These are phyloP conservation scores for Erpornis zantholeuca DNA, from an alignment of 2,113 vertebrate species.

Conservation along the genomic window DNA sequence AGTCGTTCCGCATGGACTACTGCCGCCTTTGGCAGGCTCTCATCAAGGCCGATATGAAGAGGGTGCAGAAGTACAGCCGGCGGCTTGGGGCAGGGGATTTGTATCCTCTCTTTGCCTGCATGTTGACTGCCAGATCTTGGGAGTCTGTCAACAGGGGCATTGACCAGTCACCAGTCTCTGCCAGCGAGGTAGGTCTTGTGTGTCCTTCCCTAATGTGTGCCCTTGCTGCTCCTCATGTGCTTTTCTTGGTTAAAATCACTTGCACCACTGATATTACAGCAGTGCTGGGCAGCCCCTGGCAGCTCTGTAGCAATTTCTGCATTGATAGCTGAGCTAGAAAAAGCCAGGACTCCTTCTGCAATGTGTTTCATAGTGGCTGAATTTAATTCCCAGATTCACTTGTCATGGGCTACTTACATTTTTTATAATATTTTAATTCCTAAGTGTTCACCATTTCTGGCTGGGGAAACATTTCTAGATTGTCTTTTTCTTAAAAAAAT, in stretches of 20 bases:
- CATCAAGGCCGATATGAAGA: conserved; percentile 85
- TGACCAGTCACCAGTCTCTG: conserved; percentile 78
- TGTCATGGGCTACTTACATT: neutral
- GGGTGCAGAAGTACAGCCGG: conserved; percentile 84
- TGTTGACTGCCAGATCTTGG: conserved; percentile 94
- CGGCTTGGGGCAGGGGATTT: conserved; percentile 88
- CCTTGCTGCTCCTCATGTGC: neutral
- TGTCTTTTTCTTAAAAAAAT: neutral
- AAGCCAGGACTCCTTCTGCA: neutral
- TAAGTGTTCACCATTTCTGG: neutral
- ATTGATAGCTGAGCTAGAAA: neutral
- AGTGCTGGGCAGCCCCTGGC: neutral
- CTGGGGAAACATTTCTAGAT: conserved; percentile 1
- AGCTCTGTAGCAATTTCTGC: neutral
- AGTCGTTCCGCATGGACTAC: conserved; percentile 90
- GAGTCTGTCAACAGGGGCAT: conserved; percentile 87
- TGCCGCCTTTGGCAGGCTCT: conserved; percentile 93
- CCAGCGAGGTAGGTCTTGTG: conserved; percentile 81
- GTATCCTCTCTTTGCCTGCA: conserved; percentile 91
- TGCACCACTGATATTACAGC: neutral
- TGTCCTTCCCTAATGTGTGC: fast-evolving
- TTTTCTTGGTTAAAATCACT: neutral
- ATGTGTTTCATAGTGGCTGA: neutral
- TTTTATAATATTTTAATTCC: neutral
- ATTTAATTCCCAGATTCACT: neutral